Evolutionary conservation across 2,888 invertebrate species (phyloP), one percentile per base, ranked within the genome.

Genomic region (Lasioglossum calceatum): DNA sequence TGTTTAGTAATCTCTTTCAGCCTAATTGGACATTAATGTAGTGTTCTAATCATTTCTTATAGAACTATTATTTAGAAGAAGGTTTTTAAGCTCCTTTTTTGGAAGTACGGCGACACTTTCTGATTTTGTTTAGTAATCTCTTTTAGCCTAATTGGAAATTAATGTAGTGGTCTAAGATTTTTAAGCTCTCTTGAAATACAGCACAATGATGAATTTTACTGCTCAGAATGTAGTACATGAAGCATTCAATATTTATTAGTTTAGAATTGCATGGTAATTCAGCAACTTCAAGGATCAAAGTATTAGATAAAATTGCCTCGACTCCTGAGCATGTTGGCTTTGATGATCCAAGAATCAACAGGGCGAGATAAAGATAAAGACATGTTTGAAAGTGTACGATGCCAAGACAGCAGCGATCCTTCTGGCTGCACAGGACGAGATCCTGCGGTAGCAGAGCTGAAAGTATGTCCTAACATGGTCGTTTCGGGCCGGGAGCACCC

Each of bases 401-500:
- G 8, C 14, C 44, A 32, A 27, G 50, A 71, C 7, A 58, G 54
- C 36, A 75, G 39, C 67, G 58, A 36, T 88, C 77, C 72, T 86
- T 79, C 82, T 27, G 81, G 74, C 71, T 78, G 67, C 82, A 71
- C 71, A 82, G 80, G 82, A 79, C 72, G 71, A n/a, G 79, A 80
- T 82, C 73, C 70, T 87, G 79, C 61, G 73, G 75, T 82, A 77
- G 86, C 85, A 74, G 61, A 82, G 50, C 81, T 73, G 72, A 85
- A 84, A 87, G 81, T 90, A 87, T 88, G 90, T 88, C 82, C 85
- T 82, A 87, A 90, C 87, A 84, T 78, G 86, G 75, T 81, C 71
- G 84, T 88, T 87, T 91, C 92, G 91, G 88, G 78, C 89, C 88
- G 85, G 88, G 81, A 93, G 92, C 90, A 92, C 92, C 92, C 92